Evolutionary conservation across 2,113 vertebrate genomes (phyloP), one percentile per base, ranked within the genome.

Genomic region (Trachemys scripta): DNA sequence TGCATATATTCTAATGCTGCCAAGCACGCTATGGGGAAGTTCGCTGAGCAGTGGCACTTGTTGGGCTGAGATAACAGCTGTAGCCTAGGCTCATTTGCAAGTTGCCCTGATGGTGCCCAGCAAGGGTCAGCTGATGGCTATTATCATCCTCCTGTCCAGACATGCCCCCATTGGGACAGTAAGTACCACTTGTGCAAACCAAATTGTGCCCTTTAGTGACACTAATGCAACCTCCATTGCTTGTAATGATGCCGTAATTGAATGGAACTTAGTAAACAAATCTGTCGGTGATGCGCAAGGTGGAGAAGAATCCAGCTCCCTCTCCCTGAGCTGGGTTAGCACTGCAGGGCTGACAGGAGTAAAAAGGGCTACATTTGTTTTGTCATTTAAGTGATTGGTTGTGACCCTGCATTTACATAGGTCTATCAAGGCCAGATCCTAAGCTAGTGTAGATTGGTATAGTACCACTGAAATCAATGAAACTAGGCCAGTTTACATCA

Each of bases 351-450:
- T 45, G 72, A 25, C 62, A 20, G 47, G 38, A 56, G 2, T 31
- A 50, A 80, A 54, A 54, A 20, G 12, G 25, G 35, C 20, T 9
- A 8, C 22, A 27, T 45, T 12, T 24, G 22, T 27, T 76, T 76
- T 11, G 38, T 45, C 72, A 25, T 42, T 76, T 27, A 25, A 45
- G 72, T 10, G 20, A 42, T 25, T 45, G 38, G 20, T 27, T 76
- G 38, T 7, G 12, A 38, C 19, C n/a, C 19, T 75, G 69, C 69
- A 75, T 38, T 75, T 42, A 25, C 38, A 25, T 75, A 12, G 72
- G 38, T 65, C 16, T 14, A 12, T 31, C 4, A 42, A 4, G 56
- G 2, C 4, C 4, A 24, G 42, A 76, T 78, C 24, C 0, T 0
- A 27, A 65, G 27, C 49, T 3, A 1, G 7, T n/a, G 2, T 5